phyloP scores from a whole-genome alignment of 2,888 invertebrate species.

The Stramonita haemastoma region DNA sequence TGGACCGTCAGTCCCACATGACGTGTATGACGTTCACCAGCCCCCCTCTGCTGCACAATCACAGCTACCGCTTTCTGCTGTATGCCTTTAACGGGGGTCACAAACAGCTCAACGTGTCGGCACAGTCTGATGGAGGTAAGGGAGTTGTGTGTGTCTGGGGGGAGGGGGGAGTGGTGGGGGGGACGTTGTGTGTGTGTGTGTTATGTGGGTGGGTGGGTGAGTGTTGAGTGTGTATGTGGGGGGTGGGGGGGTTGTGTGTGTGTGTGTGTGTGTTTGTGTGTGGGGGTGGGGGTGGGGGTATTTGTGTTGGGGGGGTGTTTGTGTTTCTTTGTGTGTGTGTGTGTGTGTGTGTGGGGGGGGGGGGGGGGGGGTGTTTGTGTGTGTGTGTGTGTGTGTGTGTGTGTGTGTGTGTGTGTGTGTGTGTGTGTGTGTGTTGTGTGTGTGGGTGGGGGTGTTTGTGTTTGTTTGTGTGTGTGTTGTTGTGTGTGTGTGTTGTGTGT shows the following conservation, averaged over 20 bases:
- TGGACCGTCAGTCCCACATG: not conserved
- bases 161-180: not conserved
- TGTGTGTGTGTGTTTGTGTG: not conserved
- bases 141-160: not conserved
- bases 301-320: too few relatives aligned
- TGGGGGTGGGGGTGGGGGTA: not conserved
- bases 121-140: constrained; percentile 56
- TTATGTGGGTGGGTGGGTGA: too few relatives aligned
- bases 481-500: not conserved
- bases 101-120: constrained; percentile 57
- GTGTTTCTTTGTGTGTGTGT: not conserved
- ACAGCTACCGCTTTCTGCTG: constrained; percentile 54
- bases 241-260: not conserved
- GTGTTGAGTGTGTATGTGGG: too few relatives aligned
- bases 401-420: not conserved
- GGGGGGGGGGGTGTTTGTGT: not conserved
- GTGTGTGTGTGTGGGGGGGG: not conserved
- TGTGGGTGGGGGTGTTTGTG: not conserved
- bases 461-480: too few relatives aligned
- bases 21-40: constrained; percentile 25
- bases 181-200: too few relatives aligned
- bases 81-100: constrained; percentile 61
- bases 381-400: constrained; percentile 15
- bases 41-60: constrained; percentile 53
- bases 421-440: too few relatives aligned